These are phyloP conservation scores for Clarias gariepinus DNA, from an alignment of 2,113 vertebrate genomes.

Conservation along the genomic window DNA sequence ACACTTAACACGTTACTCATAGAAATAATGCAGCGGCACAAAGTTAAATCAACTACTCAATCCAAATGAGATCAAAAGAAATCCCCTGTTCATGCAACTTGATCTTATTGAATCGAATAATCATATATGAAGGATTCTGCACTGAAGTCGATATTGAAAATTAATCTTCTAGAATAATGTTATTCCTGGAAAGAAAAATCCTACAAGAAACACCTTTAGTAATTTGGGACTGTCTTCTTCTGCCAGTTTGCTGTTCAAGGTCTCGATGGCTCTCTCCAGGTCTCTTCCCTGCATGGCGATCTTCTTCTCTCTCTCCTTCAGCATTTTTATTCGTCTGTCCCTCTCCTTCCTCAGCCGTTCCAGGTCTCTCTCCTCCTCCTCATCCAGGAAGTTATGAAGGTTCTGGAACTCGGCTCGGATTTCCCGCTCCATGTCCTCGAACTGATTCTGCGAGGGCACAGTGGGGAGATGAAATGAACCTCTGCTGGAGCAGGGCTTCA, in stretches of 20 bases:
- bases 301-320: slow-evolving; percentile 72
- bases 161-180: neutral
- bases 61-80: neutral
- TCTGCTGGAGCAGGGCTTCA: neutral
- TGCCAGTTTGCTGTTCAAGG: slow-evolving; percentile 69
- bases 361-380: slow-evolving; percentile 67
- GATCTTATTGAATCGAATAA: neutral
- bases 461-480: neutral
- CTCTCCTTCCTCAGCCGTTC: slow-evolving; percentile 66
- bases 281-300: slow-evolving; percentile 67
- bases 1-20: neutral
- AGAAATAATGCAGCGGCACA: slow-evolving; percentile 8
- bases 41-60: neutral
- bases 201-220: slow-evolving; percentile 65
- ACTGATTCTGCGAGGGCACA: slow-evolving; percentile 57
- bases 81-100: neutral
- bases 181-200: slow-evolving; percentile 17
- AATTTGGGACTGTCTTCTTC: slow-evolving; percentile 72
- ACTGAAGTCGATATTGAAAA: neutral
- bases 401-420: slow-evolving; percentile 73
- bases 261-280: slow-evolving; percentile 67
- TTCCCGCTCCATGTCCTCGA: slow-evolving; percentile 70
- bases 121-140: neutral
- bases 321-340: slow-evolving; percentile 66
- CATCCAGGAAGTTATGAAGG: slow-evolving; percentile 72